Evolutionary conservation across 2,113 vertebrate species (phyloP).

Genomic region (Xerus inauris): DNA sequence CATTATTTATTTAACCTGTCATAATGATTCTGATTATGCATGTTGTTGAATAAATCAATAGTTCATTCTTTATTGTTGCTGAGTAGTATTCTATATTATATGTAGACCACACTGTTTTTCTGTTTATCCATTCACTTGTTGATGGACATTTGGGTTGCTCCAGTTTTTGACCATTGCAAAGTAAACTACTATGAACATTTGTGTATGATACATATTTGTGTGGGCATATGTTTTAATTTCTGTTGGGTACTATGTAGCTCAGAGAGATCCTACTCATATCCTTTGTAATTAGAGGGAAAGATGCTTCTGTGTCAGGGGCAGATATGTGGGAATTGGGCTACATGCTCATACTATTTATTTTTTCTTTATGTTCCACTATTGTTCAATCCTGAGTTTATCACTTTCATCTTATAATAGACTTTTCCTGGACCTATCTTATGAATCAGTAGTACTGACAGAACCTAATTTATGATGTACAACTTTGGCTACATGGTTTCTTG

Average conservation of each 20-base stretch:
- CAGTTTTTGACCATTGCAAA: neutral
- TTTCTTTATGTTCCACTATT: neutral
- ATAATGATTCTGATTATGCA: neutral
- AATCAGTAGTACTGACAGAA: neutral
- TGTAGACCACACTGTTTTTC: neutral
- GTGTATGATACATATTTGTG: neutral
- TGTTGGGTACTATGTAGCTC: neutral
- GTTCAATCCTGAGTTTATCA: neutral
- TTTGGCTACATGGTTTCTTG: neutral
- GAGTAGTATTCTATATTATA: neutral
- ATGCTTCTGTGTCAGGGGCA: neutral
- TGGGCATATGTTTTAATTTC: neutral
- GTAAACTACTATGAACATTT: neutral
- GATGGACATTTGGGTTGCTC: neutral
- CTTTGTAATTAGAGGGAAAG: neutral
- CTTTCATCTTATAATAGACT: neutral
- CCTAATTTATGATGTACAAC: neutral
- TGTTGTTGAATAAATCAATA: neutral
- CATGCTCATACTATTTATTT: neutral
- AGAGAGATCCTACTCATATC: neutral
- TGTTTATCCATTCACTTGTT: neutral
- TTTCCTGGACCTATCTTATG: neutral
- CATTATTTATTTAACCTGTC: neutral
- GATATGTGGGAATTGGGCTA: neutral
- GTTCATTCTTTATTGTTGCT: neutral